Conservation (phyloP, 2,888 invertebrate genomes). For the Sepiola atlantica region DNA sequence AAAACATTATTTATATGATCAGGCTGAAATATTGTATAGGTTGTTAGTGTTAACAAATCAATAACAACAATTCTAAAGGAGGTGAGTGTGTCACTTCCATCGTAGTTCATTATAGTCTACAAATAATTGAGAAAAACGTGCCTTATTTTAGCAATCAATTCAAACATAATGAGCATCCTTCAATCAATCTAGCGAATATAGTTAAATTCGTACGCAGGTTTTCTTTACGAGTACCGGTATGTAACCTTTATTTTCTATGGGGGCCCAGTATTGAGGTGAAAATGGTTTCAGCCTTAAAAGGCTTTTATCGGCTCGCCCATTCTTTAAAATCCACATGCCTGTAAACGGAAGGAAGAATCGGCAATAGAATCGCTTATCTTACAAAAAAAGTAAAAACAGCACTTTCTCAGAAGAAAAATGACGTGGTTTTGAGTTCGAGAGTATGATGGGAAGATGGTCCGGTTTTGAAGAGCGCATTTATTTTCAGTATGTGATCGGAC, state of each 20-base stretch:
- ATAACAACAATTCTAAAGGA: too few species aligned
- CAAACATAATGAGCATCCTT: neutral
- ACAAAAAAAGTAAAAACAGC: neutral
- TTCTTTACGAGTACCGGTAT: neutral
- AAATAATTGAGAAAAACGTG: too few species aligned
- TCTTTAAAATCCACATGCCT: slow-evolving; percentile 8
- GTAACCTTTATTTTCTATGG: neutral
- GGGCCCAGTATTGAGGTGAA: neutral
- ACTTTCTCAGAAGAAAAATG: too few species aligned
- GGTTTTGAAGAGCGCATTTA: neutral
- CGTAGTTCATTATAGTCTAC: too few species aligned
- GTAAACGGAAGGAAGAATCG: neutral
- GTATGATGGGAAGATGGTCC: neutral
- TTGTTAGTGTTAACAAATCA: too few species aligned
- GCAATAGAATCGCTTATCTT: neutral
- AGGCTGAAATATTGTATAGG: too few species aligned
- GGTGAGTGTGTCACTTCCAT: too few species aligned
- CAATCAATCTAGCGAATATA: neutral
- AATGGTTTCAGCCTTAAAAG: neutral
- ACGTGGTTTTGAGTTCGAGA: neutral
- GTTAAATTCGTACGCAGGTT: neutral
- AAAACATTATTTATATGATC: too few species aligned
- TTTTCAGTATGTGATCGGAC: neutral
- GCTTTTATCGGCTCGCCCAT: neutral
- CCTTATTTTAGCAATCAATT: neutral